Base-by-base conservation (phyloP, 2,113 vertebrate genomes). In the Hippocampus mohnikei region DNA sequence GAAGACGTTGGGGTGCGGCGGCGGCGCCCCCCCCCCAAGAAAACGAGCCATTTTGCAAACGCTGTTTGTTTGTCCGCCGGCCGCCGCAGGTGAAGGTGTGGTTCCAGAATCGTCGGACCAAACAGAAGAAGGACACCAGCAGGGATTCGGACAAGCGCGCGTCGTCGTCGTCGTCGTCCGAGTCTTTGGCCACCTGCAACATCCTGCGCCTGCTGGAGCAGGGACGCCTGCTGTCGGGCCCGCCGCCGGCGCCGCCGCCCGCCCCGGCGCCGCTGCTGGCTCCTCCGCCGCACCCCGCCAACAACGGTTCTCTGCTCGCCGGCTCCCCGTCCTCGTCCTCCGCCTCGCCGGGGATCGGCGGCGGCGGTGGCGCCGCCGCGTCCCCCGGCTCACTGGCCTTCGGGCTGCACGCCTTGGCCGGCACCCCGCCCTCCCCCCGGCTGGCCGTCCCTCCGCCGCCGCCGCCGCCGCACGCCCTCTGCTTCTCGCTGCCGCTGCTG, bases 121-220 rank as follows among this genome's bases (percentile, higher is more conserved):
- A 98, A 80, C 96, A 97, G 93, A 98, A 98, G 89, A 98, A 98
- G 81, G 95, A 98, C 90, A 96, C 95, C 89, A 96, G 93, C 88
- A 93, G 94, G 86, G 95, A 98, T 85, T 92, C 93, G 1, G 96
- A 97, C 88, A 96, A 95, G 75, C 93, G 90, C 25, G 87, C 91
- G 1, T 87, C 92, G 1, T 76, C 93, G 78, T 88, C 92, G 2
- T 76, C 29, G 29, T 33, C 92, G 78, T 88, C 96, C 0, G 94
- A 96, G 81, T 96, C 96, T 8, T 87, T 97, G 41, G 94, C 96
- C 79, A 96, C 95, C 29, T 97, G 96, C 84, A 97, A 92, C 91
- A 94, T 98, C 86, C 91, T 98, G 75, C 92, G 95, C 3, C 93
- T 98, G 62, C 88, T 98, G 90, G 96, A 98, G 85, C 96, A 95